These are phyloP conservation scores for Malacosoma neustria DNA, from an alignment of 2,888 invertebrate genomes.

Conservation along the genomic window DNA sequence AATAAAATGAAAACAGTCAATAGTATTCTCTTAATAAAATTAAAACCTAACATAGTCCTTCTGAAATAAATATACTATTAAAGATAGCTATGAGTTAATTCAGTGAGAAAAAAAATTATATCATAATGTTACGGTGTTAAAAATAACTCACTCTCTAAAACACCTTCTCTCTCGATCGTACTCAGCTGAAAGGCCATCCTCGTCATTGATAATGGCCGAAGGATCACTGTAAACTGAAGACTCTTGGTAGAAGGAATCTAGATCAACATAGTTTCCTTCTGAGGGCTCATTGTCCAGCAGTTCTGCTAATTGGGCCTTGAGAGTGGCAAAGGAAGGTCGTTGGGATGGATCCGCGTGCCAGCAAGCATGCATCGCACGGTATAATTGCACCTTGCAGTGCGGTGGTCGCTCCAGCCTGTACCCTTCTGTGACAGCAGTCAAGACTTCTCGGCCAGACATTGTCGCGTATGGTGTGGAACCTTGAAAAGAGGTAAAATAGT, in stretches of 20 bases:
- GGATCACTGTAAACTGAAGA: slow-evolving; percentile 74
- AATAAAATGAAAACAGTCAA: no score
- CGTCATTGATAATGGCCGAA: slow-evolving; percentile 66
- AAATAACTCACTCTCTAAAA: slow-evolving; percentile 67
- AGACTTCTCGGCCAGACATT: slow-evolving; percentile 88
- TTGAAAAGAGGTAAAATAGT: no score
- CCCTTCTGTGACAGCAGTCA: slow-evolving; percentile 85
- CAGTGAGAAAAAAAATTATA: no score
- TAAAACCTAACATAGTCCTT: no score
- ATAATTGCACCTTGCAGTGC: slow-evolving; percentile 80
- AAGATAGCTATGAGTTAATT: no score
- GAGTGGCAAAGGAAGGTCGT: slow-evolving; percentile 81
- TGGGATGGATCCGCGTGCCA: slow-evolving; percentile 81
- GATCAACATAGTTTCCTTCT: slow-evolving; percentile 79
- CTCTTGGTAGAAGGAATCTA: slow-evolving; percentile 79
- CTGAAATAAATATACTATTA: no score
- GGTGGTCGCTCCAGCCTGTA: slow-evolving; percentile 85
- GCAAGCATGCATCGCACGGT: slow-evolving; percentile 68
- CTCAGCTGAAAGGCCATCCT: slow-evolving; percentile 63
- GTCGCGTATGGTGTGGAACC: slow-evolving; percentile 91
- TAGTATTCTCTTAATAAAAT: no score
- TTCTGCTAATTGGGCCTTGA: slow-evolving; percentile 74
- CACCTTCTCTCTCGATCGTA: slow-evolving; percentile 58
- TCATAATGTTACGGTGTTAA: no score
- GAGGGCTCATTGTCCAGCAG: slow-evolving; percentile 76